These are phyloP conservation scores for Pseudococcus viburni DNA, from an alignment of 2,888 invertebrate genomes.

Conservation along the genomic window DNA sequence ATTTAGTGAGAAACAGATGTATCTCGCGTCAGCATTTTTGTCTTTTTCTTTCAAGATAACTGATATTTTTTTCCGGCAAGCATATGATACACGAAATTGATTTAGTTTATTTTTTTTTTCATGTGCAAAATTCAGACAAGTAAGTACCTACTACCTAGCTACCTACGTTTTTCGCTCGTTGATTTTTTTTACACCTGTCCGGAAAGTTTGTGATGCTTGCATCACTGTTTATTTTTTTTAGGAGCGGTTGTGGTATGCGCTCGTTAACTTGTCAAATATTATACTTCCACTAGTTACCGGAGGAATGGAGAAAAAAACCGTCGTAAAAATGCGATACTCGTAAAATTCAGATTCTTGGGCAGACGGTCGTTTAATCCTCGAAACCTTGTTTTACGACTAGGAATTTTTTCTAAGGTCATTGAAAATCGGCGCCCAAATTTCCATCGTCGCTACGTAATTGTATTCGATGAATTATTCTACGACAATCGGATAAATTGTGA, in stretches of 20 bases:
- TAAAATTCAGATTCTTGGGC: slow-evolving; percentile 26
- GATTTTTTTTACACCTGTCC: no score
- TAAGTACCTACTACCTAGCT: no score
- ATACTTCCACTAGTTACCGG: neutral
- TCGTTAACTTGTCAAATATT: slow-evolving; percentile 52
- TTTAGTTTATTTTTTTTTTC: no score
- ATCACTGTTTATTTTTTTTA: no score
- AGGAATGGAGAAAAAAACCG: neutral
- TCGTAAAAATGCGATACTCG: slow-evolving; percentile 26
- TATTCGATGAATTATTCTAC: neutral
- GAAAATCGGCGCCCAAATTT: slow-evolving; percentile 1
- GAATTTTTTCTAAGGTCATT: slow-evolving; percentile 44
- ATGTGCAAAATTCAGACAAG: no score
- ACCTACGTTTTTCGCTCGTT: no score
- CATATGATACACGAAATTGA: no score
- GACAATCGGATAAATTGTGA: slow-evolving; percentile 13
- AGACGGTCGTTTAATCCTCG: slow-evolving; percentile 50
- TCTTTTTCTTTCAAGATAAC: no score
- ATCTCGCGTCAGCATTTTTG: no score
- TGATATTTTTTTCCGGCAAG: no score
- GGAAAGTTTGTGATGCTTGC: no score
- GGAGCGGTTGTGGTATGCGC: slow-evolving; percentile 48
- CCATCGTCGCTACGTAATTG: neutral
- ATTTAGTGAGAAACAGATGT: no score
- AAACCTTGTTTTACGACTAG: neutral